Evolutionary conservation across 2,113 vertebrate genomes (phyloP).

Genomic region (Lepidothrix coronata): DNA sequence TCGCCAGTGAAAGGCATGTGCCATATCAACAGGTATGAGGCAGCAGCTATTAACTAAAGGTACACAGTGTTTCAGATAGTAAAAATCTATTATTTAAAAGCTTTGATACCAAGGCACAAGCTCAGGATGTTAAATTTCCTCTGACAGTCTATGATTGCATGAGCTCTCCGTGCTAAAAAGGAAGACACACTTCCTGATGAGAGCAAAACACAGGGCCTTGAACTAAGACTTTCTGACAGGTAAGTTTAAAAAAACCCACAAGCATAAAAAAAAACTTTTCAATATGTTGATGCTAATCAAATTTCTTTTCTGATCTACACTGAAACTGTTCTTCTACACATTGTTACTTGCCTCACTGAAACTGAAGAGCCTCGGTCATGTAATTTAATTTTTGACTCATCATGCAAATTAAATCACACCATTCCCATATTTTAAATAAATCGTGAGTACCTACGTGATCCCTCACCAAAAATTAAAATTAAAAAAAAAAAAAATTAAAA

Average conservation of each 20-base stretch:
- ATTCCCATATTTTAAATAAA: conserved; percentile 41
- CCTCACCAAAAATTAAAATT: not conserved
- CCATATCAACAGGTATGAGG: not conserved
- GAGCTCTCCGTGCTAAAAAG: not conserved
- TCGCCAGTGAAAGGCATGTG: not conserved
- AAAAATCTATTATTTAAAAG: not conserved
- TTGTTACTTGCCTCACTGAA: conserved; percentile 20
- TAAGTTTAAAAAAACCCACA: not conserved
- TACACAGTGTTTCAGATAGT: not conserved
- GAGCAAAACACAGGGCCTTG: not conserved
- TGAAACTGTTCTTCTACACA: not conserved
- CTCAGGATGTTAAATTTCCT: not conserved
- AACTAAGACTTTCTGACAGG: not conserved
- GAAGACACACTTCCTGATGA: not conserved
- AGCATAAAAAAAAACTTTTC: not conserved
- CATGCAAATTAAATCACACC: conserved; percentile 50
- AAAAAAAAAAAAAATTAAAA: not conserved
- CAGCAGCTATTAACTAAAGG: not conserved
- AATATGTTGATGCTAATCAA: not conserved
- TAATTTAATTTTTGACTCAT: conserved; percentile 57
- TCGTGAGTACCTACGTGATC: not conserved
- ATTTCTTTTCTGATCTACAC: not conserved
- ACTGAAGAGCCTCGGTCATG: conserved; percentile 5
- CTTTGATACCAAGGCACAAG: not conserved
- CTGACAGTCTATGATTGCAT: not conserved